A percentile compares a stretch with the other conserved stretches of the same genome.
phyloP scores from a whole-genome alignment of 1,140 invertebrate genomes.

The Drosophila hydei region DNA sequence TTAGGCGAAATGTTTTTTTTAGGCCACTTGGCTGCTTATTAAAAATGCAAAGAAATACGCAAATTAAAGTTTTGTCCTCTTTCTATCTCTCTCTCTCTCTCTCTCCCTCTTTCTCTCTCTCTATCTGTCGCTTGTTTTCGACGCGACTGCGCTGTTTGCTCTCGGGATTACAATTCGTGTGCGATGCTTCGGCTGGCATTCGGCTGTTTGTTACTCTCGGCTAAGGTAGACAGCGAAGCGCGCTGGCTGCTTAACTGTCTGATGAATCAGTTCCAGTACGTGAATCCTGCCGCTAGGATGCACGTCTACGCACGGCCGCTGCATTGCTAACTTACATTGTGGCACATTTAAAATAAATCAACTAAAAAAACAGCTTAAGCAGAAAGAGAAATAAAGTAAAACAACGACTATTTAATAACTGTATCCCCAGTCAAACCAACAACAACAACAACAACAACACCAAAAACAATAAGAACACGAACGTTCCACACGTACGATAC shows the following conservation, averaged over 20 bases:
- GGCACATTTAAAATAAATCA: conserved; percentile 75
- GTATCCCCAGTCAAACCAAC: conserved; percentile 59
- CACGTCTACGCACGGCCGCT: conserved; percentile 51
- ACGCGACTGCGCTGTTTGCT: neutral
- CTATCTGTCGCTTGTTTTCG: neutral
- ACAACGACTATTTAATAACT: conserved; percentile 76
- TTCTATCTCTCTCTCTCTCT: conserved; percentile 3
- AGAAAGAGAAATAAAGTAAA: conserved; percentile 35
- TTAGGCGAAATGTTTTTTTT: conserved; percentile 4
- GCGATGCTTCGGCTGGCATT: conserved; percentile 10
- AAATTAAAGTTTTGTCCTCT: conserved; percentile 71
- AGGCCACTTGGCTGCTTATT: conserved; percentile 57
- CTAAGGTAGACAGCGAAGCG: conserved; percentile 13
- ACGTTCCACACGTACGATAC: conserved; percentile 57
- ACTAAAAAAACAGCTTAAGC: conserved; percentile 36
- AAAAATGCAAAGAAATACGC: conserved; percentile 64
- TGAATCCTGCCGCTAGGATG: conserved; percentile 77
- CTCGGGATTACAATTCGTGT: neutral
- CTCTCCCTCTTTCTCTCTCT: neutral
- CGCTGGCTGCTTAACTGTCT: conserved; percentile 19
- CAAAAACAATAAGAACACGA: conserved; percentile 14
- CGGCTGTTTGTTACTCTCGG: conserved; percentile 33
- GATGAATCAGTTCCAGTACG: conserved; percentile 76
- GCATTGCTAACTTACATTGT: conserved; percentile 56
- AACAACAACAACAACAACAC: conserved; percentile 45